Base-by-base conservation (phyloP, 2,113 vertebrate genomes). In the Aptenodytes forsteri region DNA sequence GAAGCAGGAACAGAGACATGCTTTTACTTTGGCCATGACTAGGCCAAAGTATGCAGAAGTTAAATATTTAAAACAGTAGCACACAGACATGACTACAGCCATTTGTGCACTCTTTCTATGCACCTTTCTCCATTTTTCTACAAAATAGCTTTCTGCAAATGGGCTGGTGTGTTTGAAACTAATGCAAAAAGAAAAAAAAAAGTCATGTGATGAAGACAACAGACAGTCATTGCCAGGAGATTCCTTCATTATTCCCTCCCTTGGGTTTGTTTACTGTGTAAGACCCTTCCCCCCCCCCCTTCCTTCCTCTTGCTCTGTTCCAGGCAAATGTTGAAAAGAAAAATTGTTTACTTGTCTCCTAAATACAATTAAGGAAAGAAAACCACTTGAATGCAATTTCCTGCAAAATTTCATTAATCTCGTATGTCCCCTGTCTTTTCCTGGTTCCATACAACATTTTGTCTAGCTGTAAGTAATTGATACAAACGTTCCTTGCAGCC, bases 231-330 rank as follows among this genome's bases (percentile, higher is more conserved):
- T 40, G 30, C 26, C 56, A 64, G 21, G 11, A 72, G 47, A 65
- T 78, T 49, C 61, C 40, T 87, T 71, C 47, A 73, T 69, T 66
- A 88, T 30, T 94, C 16, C 26, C 9, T 81, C 27, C 15, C 13
- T 30, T 71, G 13, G 7, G 8, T 78, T 84, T 91, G 50, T 11
- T 88, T 58, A 72, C 18, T 30, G 7, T 23, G 4, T 3, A 58
- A 92, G 27, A 83, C 6, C 40, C 26, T 30, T 29, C 3, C 3
- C 6, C 5, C 3, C 5, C 2, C 13, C 4, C 1, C 10, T 34
- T 61, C 47, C 62, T 56, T 92, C n/a, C 46, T 89, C 67, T 75
- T 87, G 61, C 25, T 46, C 76, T 84, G 16, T 83, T 90, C 20
- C 54, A 73, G 16, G 16, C 25, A 82, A 61, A 65, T 21, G 27